These are phyloP conservation scores for Leucoraja erinaceus DNA, from an alignment of 2,113 vertebrate species.

Conservation along the genomic window DNA sequence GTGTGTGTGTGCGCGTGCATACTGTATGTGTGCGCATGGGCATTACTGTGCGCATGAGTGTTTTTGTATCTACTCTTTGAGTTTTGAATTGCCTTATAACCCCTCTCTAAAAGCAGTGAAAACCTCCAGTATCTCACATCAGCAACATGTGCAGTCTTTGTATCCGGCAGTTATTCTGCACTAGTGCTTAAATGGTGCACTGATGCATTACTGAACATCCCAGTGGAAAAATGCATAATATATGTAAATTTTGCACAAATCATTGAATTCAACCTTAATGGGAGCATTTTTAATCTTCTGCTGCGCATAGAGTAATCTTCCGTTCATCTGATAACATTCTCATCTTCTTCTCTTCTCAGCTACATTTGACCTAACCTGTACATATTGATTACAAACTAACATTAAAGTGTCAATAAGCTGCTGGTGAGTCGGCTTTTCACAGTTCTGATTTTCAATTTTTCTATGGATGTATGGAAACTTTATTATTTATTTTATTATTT, in stretches of 20 bases:
- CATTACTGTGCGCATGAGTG: too few relatives aligned
- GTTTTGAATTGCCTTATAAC: background rate
- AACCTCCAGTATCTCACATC: background rate
- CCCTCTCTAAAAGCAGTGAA: background rate
- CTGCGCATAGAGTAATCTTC: background rate
- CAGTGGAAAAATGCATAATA: background rate
- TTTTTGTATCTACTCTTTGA: too few relatives aligned
- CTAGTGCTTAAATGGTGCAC: background rate
- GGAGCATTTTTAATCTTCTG: background rate
- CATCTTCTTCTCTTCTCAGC: background rate
- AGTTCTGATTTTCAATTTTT: too few relatives aligned
- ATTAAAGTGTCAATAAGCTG: background rate
- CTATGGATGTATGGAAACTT: too few relatives aligned
- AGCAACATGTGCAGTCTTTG: background rate
- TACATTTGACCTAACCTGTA: background rate
- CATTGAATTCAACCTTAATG: background rate
- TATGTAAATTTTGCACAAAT: background rate
- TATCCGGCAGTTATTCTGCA: background rate
- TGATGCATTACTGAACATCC: conserved; percentile 20
- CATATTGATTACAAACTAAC: background rate
- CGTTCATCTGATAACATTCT: background rate
- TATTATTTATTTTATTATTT: too few relatives aligned
- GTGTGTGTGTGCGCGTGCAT: too few relatives aligned
- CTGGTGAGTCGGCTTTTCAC: background rate
- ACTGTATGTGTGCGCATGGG: too few relatives aligned